Conservation (phyloP, 1,140 invertebrate genomes). For the Musca domestica region DNA sequence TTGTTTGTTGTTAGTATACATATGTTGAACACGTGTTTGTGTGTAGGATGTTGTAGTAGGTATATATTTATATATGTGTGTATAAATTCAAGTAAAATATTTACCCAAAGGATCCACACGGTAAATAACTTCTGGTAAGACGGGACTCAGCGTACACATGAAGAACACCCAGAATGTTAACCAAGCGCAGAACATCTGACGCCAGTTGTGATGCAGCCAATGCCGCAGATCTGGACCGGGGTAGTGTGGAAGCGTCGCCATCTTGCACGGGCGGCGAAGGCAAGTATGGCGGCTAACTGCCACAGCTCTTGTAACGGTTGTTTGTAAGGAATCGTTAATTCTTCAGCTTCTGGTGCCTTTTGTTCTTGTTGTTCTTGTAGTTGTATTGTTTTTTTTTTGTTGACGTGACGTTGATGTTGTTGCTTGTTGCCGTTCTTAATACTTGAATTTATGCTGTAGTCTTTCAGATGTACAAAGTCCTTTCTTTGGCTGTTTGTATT, state of each 20-base stretch:
- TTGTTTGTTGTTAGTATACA: too few species aligned
- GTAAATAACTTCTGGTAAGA: slow-evolving; percentile 48
- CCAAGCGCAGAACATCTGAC: slow-evolving; percentile 29
- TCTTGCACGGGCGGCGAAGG: slow-evolving; percentile 1
- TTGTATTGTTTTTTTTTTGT: slow-evolving; percentile 9
- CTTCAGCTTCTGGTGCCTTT: slow-evolving; percentile 18
- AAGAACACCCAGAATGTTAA: slow-evolving; percentile 32
- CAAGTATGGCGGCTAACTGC: slow-evolving; percentile 3
- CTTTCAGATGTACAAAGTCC: background rate
- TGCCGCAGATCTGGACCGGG: slow-evolving; percentile 2
- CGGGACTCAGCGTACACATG: slow-evolving; percentile 40
- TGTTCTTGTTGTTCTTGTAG: slow-evolving; percentile 25
- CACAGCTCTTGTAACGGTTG: slow-evolving; percentile 27
- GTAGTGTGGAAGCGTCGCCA: background rate
- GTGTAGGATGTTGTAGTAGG: too few species aligned
- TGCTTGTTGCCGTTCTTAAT: slow-evolving; percentile 1
- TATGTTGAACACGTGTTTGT: too few species aligned
- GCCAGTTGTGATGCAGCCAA: slow-evolving; percentile 12
- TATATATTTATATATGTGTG: too few species aligned
- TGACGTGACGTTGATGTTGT: background rate
- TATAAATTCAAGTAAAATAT: slow-evolving; percentile 34
- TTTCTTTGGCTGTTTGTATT: slow-evolving; percentile 1
- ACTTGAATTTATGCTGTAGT: background rate
- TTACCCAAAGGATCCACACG: slow-evolving; percentile 51
- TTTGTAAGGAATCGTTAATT: background rate